Evolutionary conservation across 1,140 invertebrate genomes (phyloP).

Genomic region (Wiebesia pumilae): DNA sequence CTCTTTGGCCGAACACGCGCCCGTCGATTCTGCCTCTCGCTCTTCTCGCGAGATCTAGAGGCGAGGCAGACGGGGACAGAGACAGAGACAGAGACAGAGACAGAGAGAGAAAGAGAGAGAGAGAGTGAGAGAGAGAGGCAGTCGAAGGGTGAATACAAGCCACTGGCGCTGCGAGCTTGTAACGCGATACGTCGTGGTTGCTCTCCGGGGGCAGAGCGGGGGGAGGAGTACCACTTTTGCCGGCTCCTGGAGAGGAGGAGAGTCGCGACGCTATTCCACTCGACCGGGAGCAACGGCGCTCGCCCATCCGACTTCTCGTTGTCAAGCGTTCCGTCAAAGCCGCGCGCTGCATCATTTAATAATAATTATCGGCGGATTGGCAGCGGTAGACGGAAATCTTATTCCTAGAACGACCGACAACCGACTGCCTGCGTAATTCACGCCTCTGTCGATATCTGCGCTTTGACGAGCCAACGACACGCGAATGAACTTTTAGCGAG

Average conservation of each 20-base stretch:
- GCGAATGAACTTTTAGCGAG: neutral
- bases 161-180: slow-evolving; percentile 38
- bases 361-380: neutral
- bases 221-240: neutral
- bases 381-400: neutral
- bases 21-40: neutral
- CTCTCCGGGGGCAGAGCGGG: neutral
- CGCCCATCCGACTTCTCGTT: no score
- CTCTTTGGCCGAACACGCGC: neutral
- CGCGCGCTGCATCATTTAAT: no score
- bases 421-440: neutral
- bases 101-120: neutral
- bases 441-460: neutral
- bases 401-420: neutral
- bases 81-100: neutral
- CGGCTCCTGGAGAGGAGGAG: neutral
- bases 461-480: neutral
- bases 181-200: slow-evolving; percentile 44
- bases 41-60: no score
- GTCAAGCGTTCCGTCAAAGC: no score
- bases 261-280: neutral
- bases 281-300: no score
- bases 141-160: slow-evolving; percentile 8
- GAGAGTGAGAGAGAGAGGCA: neutral
- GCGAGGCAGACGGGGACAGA: neutral